Evolutionary conservation across 2,888 invertebrate species (phyloP), one percentile per base, ranked within the genome.

Genomic region (Harpalus rubripes): DNA sequence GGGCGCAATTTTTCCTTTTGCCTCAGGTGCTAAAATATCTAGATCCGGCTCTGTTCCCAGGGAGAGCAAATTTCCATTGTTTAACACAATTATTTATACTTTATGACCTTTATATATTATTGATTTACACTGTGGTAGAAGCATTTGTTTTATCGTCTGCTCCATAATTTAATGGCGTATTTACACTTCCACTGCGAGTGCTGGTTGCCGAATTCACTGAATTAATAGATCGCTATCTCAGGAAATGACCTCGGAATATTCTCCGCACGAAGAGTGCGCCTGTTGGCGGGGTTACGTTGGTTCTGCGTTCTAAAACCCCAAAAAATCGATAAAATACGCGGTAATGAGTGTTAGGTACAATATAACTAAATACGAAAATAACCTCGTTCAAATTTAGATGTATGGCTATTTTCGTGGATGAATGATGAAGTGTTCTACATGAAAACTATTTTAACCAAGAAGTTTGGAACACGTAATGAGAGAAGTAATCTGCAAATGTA

Each of bases 51-150:
- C n/a, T n/a, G n/a, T 15, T 59, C 16, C 59, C 15, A 7, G 10
- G 1, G 7, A 15, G 7, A 59, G 16, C 15, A 59, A 59, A 56
- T 56, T 56, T 56, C 12, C 56, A 56, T 10, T 56, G 56, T 56
- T 56, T 15, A 7, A 59, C 59, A 15, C 18, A 59, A 15, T 12
- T 16, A 32, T 39, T n/a, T 12, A 39, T 15, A 7, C 15, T 68
- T 68, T 68, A 32, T 68, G 68, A 74, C 72, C 72, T 74, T 74
- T 74, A 18, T 39, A 74, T 18, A 18, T 15, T 74, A 72, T 72
- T 72, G 68, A 72, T 74, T 44, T 41, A 18, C 44, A 52, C 16
- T 12, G 12, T 26, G 32, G 39, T 12, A 52, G 63, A 8, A 41
- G 16, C 68, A 65, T 68, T 68, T 68, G 68, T 68, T 68, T 68